Evolutionary conservation across 2,797 vertebrate genomes (phyloP), one percentile per base, ranked within the genome.

Genomic region (Argentina silus): DNA sequence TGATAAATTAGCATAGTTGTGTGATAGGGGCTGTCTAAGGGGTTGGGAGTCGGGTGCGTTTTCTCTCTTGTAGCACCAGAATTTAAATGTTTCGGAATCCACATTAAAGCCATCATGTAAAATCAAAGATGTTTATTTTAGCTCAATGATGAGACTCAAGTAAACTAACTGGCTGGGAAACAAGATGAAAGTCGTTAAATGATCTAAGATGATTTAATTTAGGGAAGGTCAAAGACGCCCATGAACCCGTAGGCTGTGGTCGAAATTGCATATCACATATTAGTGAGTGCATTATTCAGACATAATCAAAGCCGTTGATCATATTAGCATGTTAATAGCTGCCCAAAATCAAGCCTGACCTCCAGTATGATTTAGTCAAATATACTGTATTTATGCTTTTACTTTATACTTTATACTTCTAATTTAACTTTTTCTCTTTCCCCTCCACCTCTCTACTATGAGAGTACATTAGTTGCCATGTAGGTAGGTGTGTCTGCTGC

Each of bases 271-370:
- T 21, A 23, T 59, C 56, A 23, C n/a, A n/a, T n/a, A 17, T 23
- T 9, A 17, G 19, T 19, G 19, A 59, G 56, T n/a, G 19, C 56
- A 21, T 23, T 59, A 59, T 21, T 48, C 1, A 8, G 11, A 19
- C 56, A 23, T 59, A 59, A 59, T 59, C 56, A 59, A 59, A 21
- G 56, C 56, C 56, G 7, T 59, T 19, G 56, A 59, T 21, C 7
- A 21, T 19, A 59, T 8, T 12, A 4, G 17, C 19, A 6, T 59
- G 17, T 21, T 21, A n/a, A 1, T 8, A 57, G 17, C 55, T 57
- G 10, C 9, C n/a, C 56, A 59, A 1, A 59, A 59, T 23, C 1
- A 17, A 59, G 56, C 17, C 56, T 59, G 56, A 59, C 17, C 19
- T 59, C 1, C 27, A 36, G 27, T 36, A 8, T 59, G 56, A 59